Evolutionary conservation across 2,888 invertebrate species (phyloP).

Genomic region (Buathra laborator): DNA sequence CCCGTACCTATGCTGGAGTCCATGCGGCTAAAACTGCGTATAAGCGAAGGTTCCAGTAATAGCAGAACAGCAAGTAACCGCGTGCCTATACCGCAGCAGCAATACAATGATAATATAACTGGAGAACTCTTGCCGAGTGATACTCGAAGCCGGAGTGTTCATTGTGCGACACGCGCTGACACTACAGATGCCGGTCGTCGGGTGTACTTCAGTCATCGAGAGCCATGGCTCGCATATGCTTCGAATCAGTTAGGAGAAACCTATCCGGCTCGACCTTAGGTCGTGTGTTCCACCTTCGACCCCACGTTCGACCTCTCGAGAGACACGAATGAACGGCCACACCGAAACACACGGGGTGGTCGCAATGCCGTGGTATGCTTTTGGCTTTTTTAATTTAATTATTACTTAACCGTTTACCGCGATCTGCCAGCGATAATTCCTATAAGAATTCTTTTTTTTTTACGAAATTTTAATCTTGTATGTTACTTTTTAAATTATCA

Average conservation of each 20-base stretch:
- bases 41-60: constrained; percentile 38
- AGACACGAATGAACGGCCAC: constrained; percentile 33
- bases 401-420: constrained; percentile 1
- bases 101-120: constrained; percentile 76
- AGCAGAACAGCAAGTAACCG: constrained; percentile 42
- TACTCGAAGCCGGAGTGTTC: constrained; percentile 79
- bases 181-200: constrained; percentile 81
- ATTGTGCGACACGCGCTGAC: constrained; percentile 84
- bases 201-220: constrained; percentile 77
- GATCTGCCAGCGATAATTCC: neutral
- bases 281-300: constrained; percentile 48
- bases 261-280: constrained; percentile 65
- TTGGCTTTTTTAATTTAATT: too few species aligned
- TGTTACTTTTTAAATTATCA: too few species aligned
- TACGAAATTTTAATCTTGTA: too few species aligned
- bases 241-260: constrained; percentile 80
- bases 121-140: constrained; percentile 71
- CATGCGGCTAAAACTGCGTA: constrained; percentile 70
- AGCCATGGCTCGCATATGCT: constrained; percentile 80
- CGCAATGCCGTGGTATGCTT: neutral
- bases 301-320: constrained; percentile 19
- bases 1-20: constrained; percentile 70
- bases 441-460: neutral
- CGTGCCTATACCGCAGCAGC: constrained; percentile 23
- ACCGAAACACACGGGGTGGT: constrained; percentile 59